These are phyloP conservation scores for Holocentrus rufus DNA, from an alignment of 2,797 vertebrate species.

Conservation along the genomic window DNA sequence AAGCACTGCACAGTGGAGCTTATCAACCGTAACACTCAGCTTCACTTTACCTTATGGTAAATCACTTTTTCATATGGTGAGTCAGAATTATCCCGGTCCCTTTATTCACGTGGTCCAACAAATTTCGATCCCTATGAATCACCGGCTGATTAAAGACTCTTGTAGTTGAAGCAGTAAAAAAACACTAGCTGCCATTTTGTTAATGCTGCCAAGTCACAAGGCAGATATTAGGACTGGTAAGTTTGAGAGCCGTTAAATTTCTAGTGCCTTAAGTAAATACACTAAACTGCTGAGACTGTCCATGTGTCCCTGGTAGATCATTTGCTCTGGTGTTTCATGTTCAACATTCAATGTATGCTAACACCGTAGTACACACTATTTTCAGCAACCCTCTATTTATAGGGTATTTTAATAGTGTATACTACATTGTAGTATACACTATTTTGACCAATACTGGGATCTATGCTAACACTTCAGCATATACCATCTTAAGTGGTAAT, in stretches of 20 bases:
- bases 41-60: neutral
- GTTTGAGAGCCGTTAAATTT: neutral
- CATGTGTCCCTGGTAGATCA: too few relatives aligned
- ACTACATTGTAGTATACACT: too few relatives aligned
- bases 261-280: too few relatives aligned
- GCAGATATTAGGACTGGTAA: neutral
- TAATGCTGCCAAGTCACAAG: neutral
- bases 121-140: neutral
- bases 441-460: too few relatives aligned
- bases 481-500: too few relatives aligned
- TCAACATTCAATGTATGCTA: too few relatives aligned
- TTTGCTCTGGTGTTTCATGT: too few relatives aligned
- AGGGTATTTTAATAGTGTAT: too few relatives aligned
- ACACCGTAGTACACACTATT: too few relatives aligned
- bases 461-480: too few relatives aligned
- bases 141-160: constrained; percentile 6
- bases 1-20: constrained; percentile 34
- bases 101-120: neutral
- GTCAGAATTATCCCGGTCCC: neutral
- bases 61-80: neutral
- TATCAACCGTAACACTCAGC: constrained; percentile 10
- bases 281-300: too few relatives aligned
- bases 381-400: too few relatives aligned
- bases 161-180: neutral
- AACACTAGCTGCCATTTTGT: neutral